Percentiles rank a stretch among this genome's conserved stretches.
Conservation (phyloP, 2,113 vertebrate species). For the Takifugu flavidus region DNA sequence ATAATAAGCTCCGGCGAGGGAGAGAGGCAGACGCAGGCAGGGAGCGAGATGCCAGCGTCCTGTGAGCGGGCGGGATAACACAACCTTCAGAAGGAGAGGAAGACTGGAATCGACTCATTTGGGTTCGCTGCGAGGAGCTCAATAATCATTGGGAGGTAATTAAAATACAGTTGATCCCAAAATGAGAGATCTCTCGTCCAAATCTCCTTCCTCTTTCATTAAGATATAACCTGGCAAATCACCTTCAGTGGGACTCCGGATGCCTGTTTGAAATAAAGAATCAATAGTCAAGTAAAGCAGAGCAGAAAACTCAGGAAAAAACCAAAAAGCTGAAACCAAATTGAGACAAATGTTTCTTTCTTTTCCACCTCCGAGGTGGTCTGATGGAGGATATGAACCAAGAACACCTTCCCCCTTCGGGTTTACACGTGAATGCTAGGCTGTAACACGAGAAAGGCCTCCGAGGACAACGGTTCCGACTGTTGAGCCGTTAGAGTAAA, state of each 20-base stretch:
- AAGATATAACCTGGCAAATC: slow-evolving; percentile 10
- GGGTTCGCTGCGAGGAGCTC: slow-evolving; percentile 12
- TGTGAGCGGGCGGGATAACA: slow-evolving; percentile 29
- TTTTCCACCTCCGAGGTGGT: slow-evolving; percentile 7
- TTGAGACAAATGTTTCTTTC: not conserved
- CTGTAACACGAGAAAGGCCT: slow-evolving; percentile 13
- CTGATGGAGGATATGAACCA: not conserved
- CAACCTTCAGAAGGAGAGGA: slow-evolving; percentile 29
- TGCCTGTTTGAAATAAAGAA: not conserved
- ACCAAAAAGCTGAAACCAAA: not conserved
- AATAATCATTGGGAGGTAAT: slow-evolving; percentile 15
- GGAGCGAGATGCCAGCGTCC: slow-evolving; percentile 6
- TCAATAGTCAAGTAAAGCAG: not conserved
- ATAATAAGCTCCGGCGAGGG: slow-evolving; percentile 21
- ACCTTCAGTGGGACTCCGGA: not conserved
- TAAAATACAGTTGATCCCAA: slow-evolving; percentile 2
- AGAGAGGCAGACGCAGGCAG: not conserved
- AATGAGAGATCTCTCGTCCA: slow-evolving; percentile 11
- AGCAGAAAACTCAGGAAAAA: not conserved
- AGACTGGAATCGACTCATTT: slow-evolving; percentile 8
- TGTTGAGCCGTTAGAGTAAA: slow-evolving; percentile 35
- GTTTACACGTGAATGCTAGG: slow-evolving; percentile 9
- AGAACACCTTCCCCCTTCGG: not conserved
- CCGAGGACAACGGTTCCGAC: slow-evolving; percentile 28
- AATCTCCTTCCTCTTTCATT: not conserved